Evolutionary conservation across 2,888 invertebrate genomes (phyloP), one percentile per base, ranked within the genome.

Genomic region (Apamea crenata): DNA sequence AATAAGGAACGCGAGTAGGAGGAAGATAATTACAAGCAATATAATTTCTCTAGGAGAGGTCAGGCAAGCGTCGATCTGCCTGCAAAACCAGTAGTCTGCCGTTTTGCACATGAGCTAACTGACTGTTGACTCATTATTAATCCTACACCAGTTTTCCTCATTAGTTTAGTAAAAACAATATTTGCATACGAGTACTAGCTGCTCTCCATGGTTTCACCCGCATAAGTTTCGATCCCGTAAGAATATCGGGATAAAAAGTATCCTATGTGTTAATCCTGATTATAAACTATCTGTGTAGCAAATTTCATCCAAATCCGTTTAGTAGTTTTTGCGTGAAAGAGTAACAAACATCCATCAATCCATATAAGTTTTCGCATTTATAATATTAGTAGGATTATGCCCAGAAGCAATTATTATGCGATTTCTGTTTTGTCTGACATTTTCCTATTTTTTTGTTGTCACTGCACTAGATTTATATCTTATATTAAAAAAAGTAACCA

Each of bases 1-100:
- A 47, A 66, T 66, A 81, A 47, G 40, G 5, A 67, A 44, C 21
- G 36, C 47, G 16, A 59, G 21, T 8, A 59, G 14, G n/a, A 50
- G 40, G 18, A 59, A 74, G n/a, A 74, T 59, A 67, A 50, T 74
- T 81, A 44, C 61, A 14, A 47, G 50, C 59, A 73, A 73, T 50
- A 67, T 61, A 74, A 44, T 67, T 67, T 74, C 59, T 82, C 40
- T 50, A 53, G 10, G 18, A 77, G 59, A 59, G 66, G 77, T 77
- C 77, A 66, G 18, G n/a, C 12, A 7, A 66, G 77, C 36, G 32
- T 44, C 32, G 50, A 25, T 59, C 53, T n/a, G 53, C 66, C 36
- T 12, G 70, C 77, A 61, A 67, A 77, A 68, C 71, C 32, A 77
- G 81, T 78, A 83, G 78, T 18, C n/a, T 6, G 2, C 16, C 21